These are phyloP conservation scores for Percopsis transmontana DNA, from an alignment of 2,113 vertebrate genomes.

Conservation along the genomic window DNA sequence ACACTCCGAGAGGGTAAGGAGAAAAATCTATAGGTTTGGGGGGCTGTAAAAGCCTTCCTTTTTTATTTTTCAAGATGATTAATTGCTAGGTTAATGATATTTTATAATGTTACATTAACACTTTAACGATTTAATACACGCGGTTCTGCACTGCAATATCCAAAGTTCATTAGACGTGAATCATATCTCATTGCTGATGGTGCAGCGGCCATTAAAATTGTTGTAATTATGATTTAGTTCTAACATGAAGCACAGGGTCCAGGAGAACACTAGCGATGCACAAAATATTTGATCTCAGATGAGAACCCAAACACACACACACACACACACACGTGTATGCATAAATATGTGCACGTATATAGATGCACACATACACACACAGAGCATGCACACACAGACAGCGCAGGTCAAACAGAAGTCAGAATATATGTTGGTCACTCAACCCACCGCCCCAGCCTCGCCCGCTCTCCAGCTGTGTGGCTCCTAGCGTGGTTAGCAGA, in stretches of 20 bases:
- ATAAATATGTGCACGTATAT: background rate
- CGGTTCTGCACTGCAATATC: conserved; percentile 66
- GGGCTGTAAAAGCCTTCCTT: conserved; percentile 51
- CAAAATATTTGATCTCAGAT: conserved; percentile 42
- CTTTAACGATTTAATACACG: conserved; percentile 73
- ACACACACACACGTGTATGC: background rate
- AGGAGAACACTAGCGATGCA: conserved; percentile 30
- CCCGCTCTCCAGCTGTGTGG: background rate
- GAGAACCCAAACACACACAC: background rate
- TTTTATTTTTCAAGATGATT: conserved; percentile 69
- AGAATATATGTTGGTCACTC: conserved; percentile 18
- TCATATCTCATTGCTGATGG: conserved; percentile 67
- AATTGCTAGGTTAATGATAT: conserved; percentile 70
- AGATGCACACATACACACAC: conserved; percentile 4
- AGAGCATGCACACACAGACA: background rate
- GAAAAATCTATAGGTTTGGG: conserved; percentile 44
- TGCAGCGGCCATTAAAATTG: conserved; percentile 62
- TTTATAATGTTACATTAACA: conserved; percentile 77
- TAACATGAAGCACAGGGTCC: conserved; percentile 28
- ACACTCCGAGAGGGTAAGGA: conserved; percentile 3
- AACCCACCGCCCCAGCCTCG: too few species aligned
- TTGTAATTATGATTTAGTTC: conserved; percentile 68
- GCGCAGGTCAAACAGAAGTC: conserved; percentile 16
- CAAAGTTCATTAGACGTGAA: conserved; percentile 77
- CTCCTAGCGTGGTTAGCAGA: background rate